Percentiles rank a stretch among this genome's conserved stretches.
phyloP scores from a whole-genome alignment of 2,113 vertebrate species.

The Climacteris rufus region DNA sequence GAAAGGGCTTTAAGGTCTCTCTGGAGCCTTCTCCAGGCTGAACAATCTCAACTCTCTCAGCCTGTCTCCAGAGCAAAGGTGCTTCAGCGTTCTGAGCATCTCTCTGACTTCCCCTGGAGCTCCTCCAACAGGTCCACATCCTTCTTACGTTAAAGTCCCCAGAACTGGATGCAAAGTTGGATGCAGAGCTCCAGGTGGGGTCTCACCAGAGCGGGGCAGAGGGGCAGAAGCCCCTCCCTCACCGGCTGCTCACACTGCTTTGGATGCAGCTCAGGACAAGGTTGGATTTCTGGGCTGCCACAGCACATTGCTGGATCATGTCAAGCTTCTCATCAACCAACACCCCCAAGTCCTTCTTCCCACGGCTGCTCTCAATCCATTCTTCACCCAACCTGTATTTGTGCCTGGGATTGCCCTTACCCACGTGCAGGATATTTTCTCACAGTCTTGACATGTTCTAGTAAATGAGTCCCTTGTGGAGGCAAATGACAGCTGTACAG shows the following conservation, averaged over 20 bases:
- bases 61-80: not conserved
- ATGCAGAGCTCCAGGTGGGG: not conserved
- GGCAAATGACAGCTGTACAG: slow-evolving; percentile 22
- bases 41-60: not conserved
- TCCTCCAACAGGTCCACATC: not conserved
- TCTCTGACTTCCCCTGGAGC: not conserved
- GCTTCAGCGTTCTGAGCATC: not conserved
- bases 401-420: not conserved
- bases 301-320: fast-evolving
- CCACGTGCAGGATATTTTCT: not conserved
- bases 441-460: not conserved
- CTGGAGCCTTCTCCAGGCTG: not conserved
- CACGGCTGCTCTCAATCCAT: not conserved
- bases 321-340: not conserved
- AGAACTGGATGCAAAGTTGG: not conserved
- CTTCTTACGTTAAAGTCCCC: not conserved
- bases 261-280: not conserved
- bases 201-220: fast-evolving
- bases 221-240: not conserved
- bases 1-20: not conserved
- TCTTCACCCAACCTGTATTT: not conserved
- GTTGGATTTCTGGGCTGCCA: not conserved
- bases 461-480: slow-evolving; percentile 34
- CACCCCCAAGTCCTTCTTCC: not conserved
- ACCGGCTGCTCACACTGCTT: not conserved